Conservation (phyloP, 1,140 invertebrate genomes). For the Eupristina koningsbergeri region DNA sequence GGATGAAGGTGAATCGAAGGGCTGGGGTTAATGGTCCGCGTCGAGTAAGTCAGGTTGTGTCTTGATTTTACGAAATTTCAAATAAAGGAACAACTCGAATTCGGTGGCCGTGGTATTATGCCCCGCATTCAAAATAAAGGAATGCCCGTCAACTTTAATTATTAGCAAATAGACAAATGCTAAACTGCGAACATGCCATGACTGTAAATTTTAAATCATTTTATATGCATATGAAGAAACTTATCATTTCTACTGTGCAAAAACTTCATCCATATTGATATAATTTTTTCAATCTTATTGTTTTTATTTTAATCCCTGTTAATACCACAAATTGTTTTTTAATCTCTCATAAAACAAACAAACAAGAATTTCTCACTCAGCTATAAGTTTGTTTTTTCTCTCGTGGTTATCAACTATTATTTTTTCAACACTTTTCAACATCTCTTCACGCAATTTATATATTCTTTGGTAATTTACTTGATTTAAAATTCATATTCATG, state of each 20-base stretch:
- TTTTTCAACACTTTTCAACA: background rate
- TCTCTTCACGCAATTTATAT: no score
- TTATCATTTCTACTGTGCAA: no score
- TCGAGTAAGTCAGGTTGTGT: background rate
- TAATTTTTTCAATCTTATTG: no score
- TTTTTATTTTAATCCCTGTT: no score
- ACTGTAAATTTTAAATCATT: no score
- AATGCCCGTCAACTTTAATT: constrained; percentile 43
- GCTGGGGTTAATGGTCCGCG: constrained; percentile 35
- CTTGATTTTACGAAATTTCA: no score
- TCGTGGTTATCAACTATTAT: background rate
- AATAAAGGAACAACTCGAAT: constrained; percentile 33
- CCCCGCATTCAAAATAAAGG: background rate
- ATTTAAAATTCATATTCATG: no score
- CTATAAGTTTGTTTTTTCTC: background rate
- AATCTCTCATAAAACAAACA: background rate
- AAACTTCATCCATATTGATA: no score
- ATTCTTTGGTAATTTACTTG: no score
- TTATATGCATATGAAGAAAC: no score
- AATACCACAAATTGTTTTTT: background rate
- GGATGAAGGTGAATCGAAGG: background rate
- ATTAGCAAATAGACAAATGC: constrained; percentile 32
- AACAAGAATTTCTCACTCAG: background rate
- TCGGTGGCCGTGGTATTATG: no score
- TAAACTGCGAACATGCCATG: no score